These are phyloP conservation scores for Uloborus plumipes DNA, from an alignment of 2,888 invertebrate genomes.

Conservation along the genomic window DNA sequence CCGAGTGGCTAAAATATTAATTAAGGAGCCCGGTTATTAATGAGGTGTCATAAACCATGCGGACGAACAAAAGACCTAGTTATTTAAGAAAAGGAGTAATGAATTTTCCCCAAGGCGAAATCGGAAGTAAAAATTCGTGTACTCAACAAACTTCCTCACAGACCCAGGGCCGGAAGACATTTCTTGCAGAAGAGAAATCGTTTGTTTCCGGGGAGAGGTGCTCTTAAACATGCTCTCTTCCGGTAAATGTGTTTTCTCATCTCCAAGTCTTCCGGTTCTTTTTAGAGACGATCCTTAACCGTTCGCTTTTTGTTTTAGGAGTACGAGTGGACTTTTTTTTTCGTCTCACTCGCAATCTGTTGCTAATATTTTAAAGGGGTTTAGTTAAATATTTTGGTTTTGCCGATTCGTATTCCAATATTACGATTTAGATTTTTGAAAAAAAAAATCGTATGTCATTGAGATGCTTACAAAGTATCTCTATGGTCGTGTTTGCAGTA, in stretches of 20 bases:
- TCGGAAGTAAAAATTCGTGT: constrained; percentile 54
- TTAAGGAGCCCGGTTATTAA: constrained; percentile 48
- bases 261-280: constrained; percentile 41
- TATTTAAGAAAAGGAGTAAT: constrained; percentile 53
- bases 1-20: constrained; percentile 51
- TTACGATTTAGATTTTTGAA: no score
- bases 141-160: constrained; percentile 28
- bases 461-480: no score
- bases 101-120: constrained; percentile 42
- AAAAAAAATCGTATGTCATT: no score
- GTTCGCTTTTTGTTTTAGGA: no score
- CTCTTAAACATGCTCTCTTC: constrained; percentile 41
- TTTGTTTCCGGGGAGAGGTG: constrained; percentile 53
- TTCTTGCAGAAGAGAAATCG: constrained; percentile 58
- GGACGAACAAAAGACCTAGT: constrained; percentile 41
- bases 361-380: no score
- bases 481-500: no score
- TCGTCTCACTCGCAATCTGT: no score
- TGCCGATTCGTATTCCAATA: no score
- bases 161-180: constrained; percentile 43
- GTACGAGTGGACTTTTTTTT: no score
- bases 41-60: constrained; percentile 42
- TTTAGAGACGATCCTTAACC: constrained; percentile 25
- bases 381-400: no score
- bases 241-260: constrained; percentile 55